Base-by-base conservation (phyloP, 64 coral and sea anemone species). In the Dendronephthya gigantea region DNA sequence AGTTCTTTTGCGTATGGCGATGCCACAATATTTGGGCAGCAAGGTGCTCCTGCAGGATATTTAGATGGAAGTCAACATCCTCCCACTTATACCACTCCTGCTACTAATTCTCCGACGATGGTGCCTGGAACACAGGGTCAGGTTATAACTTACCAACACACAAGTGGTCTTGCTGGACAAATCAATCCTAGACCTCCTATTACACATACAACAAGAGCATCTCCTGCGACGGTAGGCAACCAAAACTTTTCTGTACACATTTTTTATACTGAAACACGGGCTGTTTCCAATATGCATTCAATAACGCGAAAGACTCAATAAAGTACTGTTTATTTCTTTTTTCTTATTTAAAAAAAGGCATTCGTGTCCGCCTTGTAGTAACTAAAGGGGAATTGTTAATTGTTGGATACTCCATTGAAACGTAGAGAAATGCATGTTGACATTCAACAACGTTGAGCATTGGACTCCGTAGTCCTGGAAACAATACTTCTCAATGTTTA, bases 151-250 rank as follows among this genome's bases (percentile, higher is more conserved):
- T 62, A 62, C 55, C 55, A 62, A 19, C 19, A 62, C 25, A 62
- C 55, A 62, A 62, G 55, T 62, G 41, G 41, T 45, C 19, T 62
- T 62, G 16, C 55, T 79, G 72, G 32, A 34, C 72, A 79, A 79
- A 15, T 34, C 27, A 34, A 19, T 39, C 72, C 30, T 15, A 79
- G 72, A 79, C 72, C 72, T 33, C 72, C 72, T 79, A 79, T 79
- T 36, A 79, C 72, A 79, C 72, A 79, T 79, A 79, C 72, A 15
- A 79, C 72, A 33, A 79, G 72, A 79, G 72, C 72, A 37, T 79
- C 72, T 36, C 72, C 72, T 33, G 72, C 72, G 15, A 79, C 72
- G 15, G 72, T 79, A 79, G 3, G 72, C 36, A 13, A 9, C 32
- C 36, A 79, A 66, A 66, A 30, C 29, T 39, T 79, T 9, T 79